These are phyloP conservation scores for Drosophila multiciliata DNA, from an alignment of 2,888 invertebrate species.

Conservation along the genomic window DNA sequence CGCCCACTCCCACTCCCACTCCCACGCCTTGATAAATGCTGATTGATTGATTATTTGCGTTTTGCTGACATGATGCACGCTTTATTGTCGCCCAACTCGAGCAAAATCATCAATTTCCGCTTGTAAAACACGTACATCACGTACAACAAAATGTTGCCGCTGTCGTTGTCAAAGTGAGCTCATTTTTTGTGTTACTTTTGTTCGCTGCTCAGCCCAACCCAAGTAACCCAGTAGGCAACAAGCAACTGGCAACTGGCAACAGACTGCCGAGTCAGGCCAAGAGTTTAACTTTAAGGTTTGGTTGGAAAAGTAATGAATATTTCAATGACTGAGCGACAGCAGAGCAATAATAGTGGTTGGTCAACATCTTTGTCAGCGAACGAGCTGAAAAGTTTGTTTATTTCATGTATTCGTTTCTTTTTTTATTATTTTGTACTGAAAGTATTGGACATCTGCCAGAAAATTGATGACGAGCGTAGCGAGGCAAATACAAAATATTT, in stretches of 20 bases:
- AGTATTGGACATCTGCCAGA: constrained; percentile 68
- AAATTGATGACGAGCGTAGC: constrained; percentile 59
- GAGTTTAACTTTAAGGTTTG: constrained; percentile 8
- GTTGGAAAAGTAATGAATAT: constrained; percentile 64
- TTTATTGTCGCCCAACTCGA: constrained; percentile 73
- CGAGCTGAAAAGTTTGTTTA: constrained; percentile 50
- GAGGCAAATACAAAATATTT: constrained; percentile 67
- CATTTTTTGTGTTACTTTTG: constrained; percentile 40
- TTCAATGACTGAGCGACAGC: constrained; percentile 41
- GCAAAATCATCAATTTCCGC: constrained; percentile 81
- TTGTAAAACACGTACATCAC: constrained; percentile 75
- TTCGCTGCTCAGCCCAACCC: constrained; percentile 3
- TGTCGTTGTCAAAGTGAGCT: constrained; percentile 55
- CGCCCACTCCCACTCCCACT: constrained; percentile 29
- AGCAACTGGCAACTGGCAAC: constrained; percentile 24
- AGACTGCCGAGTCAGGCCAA: constrained; percentile 22
- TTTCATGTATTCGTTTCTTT: constrained; percentile 1
- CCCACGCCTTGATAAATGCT: constrained; percentile 75
- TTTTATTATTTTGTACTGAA: constrained; percentile 13
- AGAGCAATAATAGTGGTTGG: constrained; percentile 67
- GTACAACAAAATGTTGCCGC: constrained; percentile 56
- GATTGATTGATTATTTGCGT: constrained; percentile 82
- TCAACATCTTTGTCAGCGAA: constrained; percentile 60
- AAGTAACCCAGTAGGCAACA: constrained; percentile 27
- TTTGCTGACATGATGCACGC: constrained; percentile 77